A percentile compares a stretch with the other conserved stretches of the same genome.
These are phyloP conservation scores for Hormaphis cornu DNA, from an alignment of 1,140 invertebrate genomes.

Conservation along the genomic window DNA sequence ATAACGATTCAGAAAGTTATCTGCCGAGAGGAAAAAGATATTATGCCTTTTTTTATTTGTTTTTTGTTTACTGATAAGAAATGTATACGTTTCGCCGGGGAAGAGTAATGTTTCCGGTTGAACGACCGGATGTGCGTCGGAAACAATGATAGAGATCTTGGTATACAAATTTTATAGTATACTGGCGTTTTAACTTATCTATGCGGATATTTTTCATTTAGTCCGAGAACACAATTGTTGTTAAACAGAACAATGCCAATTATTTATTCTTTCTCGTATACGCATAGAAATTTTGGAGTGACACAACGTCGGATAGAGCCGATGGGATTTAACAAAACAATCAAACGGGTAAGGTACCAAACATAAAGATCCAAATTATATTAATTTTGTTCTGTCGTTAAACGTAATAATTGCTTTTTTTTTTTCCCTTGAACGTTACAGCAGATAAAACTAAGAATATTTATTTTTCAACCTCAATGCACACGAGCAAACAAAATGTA, in stretches of 20 bases:
- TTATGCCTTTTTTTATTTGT: constrained; percentile 9
- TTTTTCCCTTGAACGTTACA: too few species aligned
- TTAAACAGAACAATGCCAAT: not conserved
- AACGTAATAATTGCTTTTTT: too few species aligned
- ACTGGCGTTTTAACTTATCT: too few species aligned
- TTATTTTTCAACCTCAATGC: too few species aligned
- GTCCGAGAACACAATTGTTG: not conserved
- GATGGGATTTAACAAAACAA: too few species aligned
- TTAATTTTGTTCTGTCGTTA: too few species aligned
- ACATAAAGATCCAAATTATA: too few species aligned
- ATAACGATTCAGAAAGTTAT: constrained; percentile 29
- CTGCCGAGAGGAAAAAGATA: constrained; percentile 25
- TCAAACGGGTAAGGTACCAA: too few species aligned
- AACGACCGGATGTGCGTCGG: constrained; percentile 23
- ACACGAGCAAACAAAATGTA: too few species aligned
- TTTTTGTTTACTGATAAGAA: constrained; percentile 1
- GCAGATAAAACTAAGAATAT: too few species aligned
- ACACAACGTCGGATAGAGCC: too few species aligned
- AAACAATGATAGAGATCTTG: constrained; percentile 11
- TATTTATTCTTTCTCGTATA: not conserved
- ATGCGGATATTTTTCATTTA: constrained; percentile 13
- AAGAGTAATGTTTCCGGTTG: constrained; percentile 25
- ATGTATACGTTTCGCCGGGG: not conserved
- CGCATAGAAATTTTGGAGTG: not conserved
- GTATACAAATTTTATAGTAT: constrained; percentile 9